Evolutionary conservation across 2,797 vertebrate species (phyloP).

Genomic region (Sebastolobus altivelis): DNA sequence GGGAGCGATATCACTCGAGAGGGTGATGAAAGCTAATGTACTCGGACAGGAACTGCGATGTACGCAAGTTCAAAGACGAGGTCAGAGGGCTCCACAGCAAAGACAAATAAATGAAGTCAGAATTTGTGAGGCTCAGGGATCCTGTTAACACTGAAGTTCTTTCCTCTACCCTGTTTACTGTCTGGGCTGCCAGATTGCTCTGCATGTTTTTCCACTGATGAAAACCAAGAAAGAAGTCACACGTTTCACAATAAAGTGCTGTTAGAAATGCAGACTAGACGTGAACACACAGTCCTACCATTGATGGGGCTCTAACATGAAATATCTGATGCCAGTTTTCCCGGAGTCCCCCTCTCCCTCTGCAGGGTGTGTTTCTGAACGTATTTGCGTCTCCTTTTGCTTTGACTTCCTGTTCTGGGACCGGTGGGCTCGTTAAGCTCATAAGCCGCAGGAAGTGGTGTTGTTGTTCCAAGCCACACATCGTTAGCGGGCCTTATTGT

Average conservation of each 20-base stretch:
- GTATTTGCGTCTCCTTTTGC: constrained; percentile 74
- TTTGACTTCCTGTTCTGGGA: constrained; percentile 80
- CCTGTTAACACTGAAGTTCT: constrained; percentile 24
- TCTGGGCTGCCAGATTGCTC: constrained; percentile 25
- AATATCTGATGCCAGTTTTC: constrained; percentile 55
- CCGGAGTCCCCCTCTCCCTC: constrained; percentile 54
- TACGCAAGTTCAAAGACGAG: constrained; percentile 63
- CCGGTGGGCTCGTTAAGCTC: constrained; percentile 78
- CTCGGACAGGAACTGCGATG: constrained; percentile 58
- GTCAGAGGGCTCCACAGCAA: constrained; percentile 50
- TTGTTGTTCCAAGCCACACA: constrained; percentile 84
- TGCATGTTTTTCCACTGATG: constrained; percentile 56
- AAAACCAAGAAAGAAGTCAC: constrained; percentile 15
- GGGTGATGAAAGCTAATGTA: constrained; percentile 67
- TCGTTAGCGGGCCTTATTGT: constrained; percentile 87
- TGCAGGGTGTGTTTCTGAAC: constrained; percentile 63
- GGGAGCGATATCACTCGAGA: constrained; percentile 76
- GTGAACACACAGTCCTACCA: constrained; percentile 31
- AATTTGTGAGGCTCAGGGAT: constrained; percentile 8
- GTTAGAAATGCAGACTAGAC: constrained; percentile 5
- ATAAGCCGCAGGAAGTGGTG: constrained; percentile 80
- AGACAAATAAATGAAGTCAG: constrained; percentile 58
- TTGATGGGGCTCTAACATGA: constrained; percentile 13
- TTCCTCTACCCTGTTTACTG: constrained; percentile 41
- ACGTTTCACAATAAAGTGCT: constrained; percentile 15